Evolutionary conservation across 2,113 vertebrate species (phyloP).

Genomic region (Nymphicus hollandicus): DNA sequence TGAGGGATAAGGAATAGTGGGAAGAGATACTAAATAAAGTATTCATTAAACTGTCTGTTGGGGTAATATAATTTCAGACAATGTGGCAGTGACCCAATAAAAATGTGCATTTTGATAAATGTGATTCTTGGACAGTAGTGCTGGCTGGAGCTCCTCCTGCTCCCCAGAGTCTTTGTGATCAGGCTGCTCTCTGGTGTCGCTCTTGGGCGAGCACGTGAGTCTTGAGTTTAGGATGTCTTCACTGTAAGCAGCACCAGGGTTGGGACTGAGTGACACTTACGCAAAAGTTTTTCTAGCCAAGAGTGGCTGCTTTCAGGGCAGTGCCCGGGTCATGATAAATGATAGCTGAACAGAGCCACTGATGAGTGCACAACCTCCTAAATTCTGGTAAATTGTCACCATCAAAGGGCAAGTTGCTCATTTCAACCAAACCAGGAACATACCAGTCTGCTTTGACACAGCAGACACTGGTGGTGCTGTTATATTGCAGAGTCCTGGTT

Average conservation of each 20-base stretch:
- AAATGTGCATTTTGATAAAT: not conserved
- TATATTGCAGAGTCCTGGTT: not conserved
- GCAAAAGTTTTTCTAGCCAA: not conserved
- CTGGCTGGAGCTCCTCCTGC: not conserved
- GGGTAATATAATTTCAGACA: not conserved
- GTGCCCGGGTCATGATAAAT: not conserved
- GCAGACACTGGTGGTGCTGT: not conserved
- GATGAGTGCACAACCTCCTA: not conserved
- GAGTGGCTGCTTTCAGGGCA: not conserved
- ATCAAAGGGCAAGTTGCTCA: not conserved
- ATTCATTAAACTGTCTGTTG: not conserved
- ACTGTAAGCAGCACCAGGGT: not conserved
- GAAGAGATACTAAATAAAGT: not conserved
- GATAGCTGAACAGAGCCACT: not conserved
- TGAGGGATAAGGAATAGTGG: not conserved
- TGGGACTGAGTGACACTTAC: not conserved
- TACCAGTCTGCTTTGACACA: not conserved
- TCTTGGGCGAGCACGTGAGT: rapidly evolving
- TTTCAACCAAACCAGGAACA: not conserved
- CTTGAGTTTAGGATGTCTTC: not conserved
- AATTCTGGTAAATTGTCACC: not conserved
- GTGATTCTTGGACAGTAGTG: not conserved
- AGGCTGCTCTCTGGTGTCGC: not conserved
- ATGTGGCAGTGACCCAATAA: not conserved
- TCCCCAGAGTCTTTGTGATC: not conserved